Base-by-base conservation (phyloP, 1,140 invertebrate genomes). In the Zaprionus taronus region DNA sequence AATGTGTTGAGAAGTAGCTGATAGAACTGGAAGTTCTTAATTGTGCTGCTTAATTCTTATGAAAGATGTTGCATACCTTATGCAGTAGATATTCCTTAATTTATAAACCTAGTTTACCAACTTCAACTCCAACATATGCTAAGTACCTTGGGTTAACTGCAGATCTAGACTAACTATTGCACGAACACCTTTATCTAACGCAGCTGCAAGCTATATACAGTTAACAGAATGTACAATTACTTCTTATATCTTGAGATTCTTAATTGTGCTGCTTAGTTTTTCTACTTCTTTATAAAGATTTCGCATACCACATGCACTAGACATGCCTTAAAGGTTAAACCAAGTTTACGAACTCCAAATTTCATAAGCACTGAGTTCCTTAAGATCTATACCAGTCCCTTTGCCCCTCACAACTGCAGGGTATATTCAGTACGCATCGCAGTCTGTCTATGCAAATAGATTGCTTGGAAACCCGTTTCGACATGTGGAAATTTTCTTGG, bases 401-500 rank as follows among this genome's bases (percentile, higher is more conserved):
- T 6, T 51, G 4, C 20, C 47, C 1, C 11, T 9, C 11, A 14
- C 11, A 14, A 14, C 47, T 41, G 44, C 51, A 61, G 68, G 68
- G 73, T 65, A 76, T 65, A 72, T 34, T 49, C 24, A 61, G 60
- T 72, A 72, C 68, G 67, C 67, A 51, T 12, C 51, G 38, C 62
- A 44, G 58, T 79, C 72, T 80, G 81, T 70, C 74, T 80, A 83
- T 86, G 80, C 80, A 83, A 87, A 83, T 87, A 72, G 72, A 81
- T 73, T 69, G 77, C 63, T 83, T 87, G 78, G 64, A 81, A 87
- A 87, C 83, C 75, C 75, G 83, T 87, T 87, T 80, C 57, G 70
- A 72, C 78, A 81, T 78, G 81, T 87, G 83, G 84, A 87, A 87
- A 87, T 81, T 89, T 87, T 87, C 74, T 84, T 87, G 84, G 84